Evolutionary conservation across 2,888 invertebrate genomes (phyloP).

Genomic region (Drosophila algonquin): DNA sequence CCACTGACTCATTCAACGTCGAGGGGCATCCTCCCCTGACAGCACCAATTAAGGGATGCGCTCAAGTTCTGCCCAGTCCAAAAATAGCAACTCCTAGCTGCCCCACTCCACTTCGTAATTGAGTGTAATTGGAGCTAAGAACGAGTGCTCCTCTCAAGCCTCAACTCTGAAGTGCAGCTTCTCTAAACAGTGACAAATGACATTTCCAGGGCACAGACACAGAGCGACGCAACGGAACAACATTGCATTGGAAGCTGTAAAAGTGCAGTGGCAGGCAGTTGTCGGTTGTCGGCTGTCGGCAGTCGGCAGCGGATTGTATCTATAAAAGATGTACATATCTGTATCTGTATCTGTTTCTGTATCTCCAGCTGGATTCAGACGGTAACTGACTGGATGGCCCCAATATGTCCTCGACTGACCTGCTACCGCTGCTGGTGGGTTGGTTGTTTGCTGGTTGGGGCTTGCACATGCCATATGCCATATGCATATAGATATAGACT

Average conservation of each 20-base stretch:
- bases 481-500: conserved; percentile 6
- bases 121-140: conserved; percentile 64
- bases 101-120: conserved; percentile 32
- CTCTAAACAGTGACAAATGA: conserved; percentile 49
- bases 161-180: conserved; percentile 52
- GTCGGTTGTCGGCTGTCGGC: background rate
- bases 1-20: conserved; percentile 20
- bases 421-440: conserved; percentile 30
- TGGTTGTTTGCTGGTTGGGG: conserved; percentile 32
- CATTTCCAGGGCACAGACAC: conserved; percentile 30
- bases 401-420: conserved; percentile 54
- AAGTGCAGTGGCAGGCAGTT: conserved; percentile 56
- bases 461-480: conserved; percentile 12
- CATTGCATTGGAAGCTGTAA: conserved; percentile 58
- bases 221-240: background rate
- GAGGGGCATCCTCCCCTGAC: background rate
- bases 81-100: background rate
- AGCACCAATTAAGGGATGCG: conserved; percentile 1
- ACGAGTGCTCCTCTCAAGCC: conserved; percentile 19
- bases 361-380: conserved; percentile 11
- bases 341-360: conserved; percentile 29
- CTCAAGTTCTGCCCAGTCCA: background rate
- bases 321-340: conserved; percentile 13
- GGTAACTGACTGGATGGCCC: conserved; percentile 41
- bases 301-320: background rate